Base-by-base conservation (phyloP, 1,140 invertebrate genomes). In the Pseudachorutes palmiensis region DNA sequence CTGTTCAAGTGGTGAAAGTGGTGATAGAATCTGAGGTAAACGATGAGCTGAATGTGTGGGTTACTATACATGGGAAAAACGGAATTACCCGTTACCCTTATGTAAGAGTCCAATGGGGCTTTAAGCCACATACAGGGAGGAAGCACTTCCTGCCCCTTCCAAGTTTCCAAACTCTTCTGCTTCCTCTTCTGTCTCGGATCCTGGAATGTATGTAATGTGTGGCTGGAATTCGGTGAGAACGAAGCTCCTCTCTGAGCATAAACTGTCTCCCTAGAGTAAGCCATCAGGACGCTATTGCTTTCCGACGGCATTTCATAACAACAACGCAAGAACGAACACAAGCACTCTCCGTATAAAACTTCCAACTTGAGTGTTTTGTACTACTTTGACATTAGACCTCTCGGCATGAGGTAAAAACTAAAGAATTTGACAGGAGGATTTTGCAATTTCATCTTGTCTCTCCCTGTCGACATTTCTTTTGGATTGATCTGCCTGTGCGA, bases 201-300 rank as follows among this genome's bases (percentile, higher is more conserved):
- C 36, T 45, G 36, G 36, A 45, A 55, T 14, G 51, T 14, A 55
- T 55, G 51, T 55, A 14, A 55, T 55, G 51, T 55, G 51, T 14
- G 51, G 51, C 24, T 55, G 51, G 51, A 55, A 55, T 55, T 55
- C 51, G 51, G 51, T 55, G 51, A 24, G 51, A 55, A 55, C 51
- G 51, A 22, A 55, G 5, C 51, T 55, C 14, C 24, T 24, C 51
- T 22, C 5, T 55, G 24, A 12, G 24, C 24, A 14, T 26, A 26
- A 12, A 55, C 24, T 26, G 24, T 24, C 24, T 55, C 51, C 51
- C 51, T 26, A 55, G 51, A 55, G 51, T 55, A 55, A 55, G 51
- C 12, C 51, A 24, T 55, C 51, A 55, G 51, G 51, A 9, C 24
- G 24, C 51, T 24, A 12, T 55, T 24, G 24, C 51, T 55, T 26